Evolutionary conservation across 2,113 vertebrate genomes (phyloP).

Genomic region (Tenrec ecaudatus): DNA sequence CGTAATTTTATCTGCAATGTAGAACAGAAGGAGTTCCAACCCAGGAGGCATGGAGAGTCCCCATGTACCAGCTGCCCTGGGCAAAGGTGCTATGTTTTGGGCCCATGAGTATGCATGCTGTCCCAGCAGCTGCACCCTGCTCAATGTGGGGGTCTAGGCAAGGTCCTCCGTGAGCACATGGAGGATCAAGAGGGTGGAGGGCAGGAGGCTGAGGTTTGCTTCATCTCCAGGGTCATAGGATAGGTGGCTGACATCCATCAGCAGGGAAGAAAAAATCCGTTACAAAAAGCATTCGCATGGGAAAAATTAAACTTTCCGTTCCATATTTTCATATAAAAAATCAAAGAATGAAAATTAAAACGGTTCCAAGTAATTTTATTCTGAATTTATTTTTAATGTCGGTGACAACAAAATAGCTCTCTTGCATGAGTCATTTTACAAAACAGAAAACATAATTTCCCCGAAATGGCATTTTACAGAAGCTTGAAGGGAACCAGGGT

Average conservation of each 20-base stretch:
- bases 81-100: background rate
- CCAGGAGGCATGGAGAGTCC: background rate
- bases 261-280: background rate
- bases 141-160: rapidly evolving
- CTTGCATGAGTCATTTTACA: slow-evolving; percentile 70
- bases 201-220: background rate
- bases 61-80: background rate
- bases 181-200: background rate
- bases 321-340: slow-evolving; percentile 57
- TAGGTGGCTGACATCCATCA: background rate
- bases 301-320: slow-evolving; percentile 60
- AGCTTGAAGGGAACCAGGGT: slow-evolving; percentile 51
- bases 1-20: rapidly evolving
- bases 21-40: background rate
- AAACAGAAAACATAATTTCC: slow-evolving; percentile 74
- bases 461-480: slow-evolving; percentile 71
- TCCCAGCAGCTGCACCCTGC: background rate
- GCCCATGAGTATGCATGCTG: no score
- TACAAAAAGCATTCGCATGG: slow-evolving; percentile 21
- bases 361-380: slow-evolving; percentile 73
- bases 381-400: slow-evolving; percentile 76
- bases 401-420: slow-evolving; percentile 70
- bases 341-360: slow-evolving; percentile 61
- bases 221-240: no score
- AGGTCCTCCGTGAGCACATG: background rate